Evolutionary conservation across 2,797 vertebrate genomes (phyloP).

Genomic region (Nyctibius grandis): DNA sequence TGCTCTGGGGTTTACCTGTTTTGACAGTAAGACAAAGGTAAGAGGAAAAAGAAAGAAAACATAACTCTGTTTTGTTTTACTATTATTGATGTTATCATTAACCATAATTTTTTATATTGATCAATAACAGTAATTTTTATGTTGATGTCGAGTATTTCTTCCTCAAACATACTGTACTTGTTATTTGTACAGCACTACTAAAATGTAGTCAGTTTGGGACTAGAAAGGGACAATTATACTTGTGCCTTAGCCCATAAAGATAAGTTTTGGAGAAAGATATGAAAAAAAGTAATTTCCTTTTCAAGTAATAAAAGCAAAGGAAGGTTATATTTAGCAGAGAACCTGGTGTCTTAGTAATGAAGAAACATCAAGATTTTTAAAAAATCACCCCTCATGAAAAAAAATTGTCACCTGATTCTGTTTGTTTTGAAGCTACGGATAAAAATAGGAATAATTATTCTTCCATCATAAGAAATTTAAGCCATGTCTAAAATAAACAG

Average conservation of each 20-base stretch:
- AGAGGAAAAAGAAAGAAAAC: conserved; percentile 13
- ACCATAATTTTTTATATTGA: neutral
- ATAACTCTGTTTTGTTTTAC: neutral
- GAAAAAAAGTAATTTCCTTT: neutral
- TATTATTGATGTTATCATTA: neutral
- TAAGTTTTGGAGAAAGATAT: neutral
- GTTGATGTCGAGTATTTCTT: neutral
- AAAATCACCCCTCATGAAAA: neutral
- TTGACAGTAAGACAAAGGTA: conserved; percentile 87
- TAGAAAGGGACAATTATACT: neutral
- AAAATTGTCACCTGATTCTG: neutral
- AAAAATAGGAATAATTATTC: neutral
- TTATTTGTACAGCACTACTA: neutral
- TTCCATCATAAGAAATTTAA: neutral
- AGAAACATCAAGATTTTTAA: neutral
- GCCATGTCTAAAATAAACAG: neutral
- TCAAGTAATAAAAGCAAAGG: neutral
- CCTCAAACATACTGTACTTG: neutral
- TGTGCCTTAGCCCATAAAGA: neutral
- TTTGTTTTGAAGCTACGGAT: neutral
- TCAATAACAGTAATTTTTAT: neutral
- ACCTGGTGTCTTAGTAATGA: neutral
- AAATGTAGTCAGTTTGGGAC: neutral
- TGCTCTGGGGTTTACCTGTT: conserved; percentile 88
- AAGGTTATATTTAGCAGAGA: neutral